Percentiles rank a stretch among this genome's conserved stretches.
phyloP scores from a whole-genome alignment of 2,888 invertebrate genomes.

The Dolichomitus sp. region DNA sequence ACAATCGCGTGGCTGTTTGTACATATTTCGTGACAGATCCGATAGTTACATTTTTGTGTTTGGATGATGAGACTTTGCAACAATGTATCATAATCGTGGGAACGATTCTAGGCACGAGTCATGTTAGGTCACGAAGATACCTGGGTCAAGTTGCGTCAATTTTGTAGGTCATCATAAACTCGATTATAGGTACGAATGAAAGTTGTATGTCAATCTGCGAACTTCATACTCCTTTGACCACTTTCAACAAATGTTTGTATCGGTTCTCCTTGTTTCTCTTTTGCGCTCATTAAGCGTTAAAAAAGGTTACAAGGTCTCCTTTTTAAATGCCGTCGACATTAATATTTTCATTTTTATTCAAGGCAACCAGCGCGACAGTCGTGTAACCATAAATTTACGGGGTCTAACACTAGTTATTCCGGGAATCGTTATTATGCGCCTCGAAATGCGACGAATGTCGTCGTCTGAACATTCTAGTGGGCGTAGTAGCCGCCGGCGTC shows the following conservation, averaged over 20 bases:
- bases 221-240: no score
- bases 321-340: conserved; percentile 8
- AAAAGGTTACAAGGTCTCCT: conserved; percentile 30
- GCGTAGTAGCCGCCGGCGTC: not conserved
- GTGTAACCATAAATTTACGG: conserved; percentile 26
- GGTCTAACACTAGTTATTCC: conserved; percentile 30
- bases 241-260: no score
- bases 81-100: conserved; percentile 28
- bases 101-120: not conserved
- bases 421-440: conserved; percentile 49
- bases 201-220: no score
- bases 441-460: conserved; percentile 62
- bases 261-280: not conserved
- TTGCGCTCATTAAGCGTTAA: not conserved
- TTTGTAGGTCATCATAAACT: not conserved
- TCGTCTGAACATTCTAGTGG: conserved; percentile 41
- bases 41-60: conserved; percentile 5
- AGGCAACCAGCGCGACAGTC: conserved; percentile 10
- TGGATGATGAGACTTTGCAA: conserved; percentile 40
- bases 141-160: not conserved
- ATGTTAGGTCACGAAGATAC: not conserved
- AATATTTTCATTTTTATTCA: conserved; percentile 37
- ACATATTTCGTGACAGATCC: conserved; percentile 42
- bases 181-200: not conserved
- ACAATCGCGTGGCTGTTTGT: conserved; percentile 29